Base-by-base conservation (phyloP, 2,888 invertebrate genomes). In the Deladenus siricidicola region DNA sequence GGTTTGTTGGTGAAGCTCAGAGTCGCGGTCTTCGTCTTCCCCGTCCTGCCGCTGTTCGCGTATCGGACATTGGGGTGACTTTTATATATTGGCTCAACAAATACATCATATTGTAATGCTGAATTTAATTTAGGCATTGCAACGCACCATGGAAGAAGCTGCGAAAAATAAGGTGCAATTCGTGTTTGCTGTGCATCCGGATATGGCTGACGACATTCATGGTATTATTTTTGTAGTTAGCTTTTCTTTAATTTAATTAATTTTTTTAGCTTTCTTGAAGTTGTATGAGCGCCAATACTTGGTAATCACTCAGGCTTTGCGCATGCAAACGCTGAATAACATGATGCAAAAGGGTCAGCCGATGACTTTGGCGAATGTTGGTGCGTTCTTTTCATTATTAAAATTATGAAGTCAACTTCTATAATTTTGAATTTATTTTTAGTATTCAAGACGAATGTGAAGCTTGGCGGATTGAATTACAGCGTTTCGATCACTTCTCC, bases 371-470 rank as follows among this genome's bases (percentile, higher is more conserved):
- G 50, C 49, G 47, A 60, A 60, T 24, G 59, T 60, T 30, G 55
- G 50, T 50, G 3, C 10, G 26, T 19, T 50, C 23, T 50, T 2
- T 50, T 1, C 17, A 48, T 19, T 23, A n/a, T n/a, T n/a, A n/a
- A n/a, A 23, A 3, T 3, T 48, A 2, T 4, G 2, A 53, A 21
- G 19, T 53, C 34, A 10, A 14, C 23, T 34, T 34, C n/a, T 47
- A 23, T 47, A n/a, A 10, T 47, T 47, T 47, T n/a, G 6, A 10
- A 10, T 47, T 47, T 19, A 21, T 34, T 53, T 53, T 58, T 73
- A 29, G 50, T 70, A 24, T 60, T 62, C 55, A 73, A 72, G 56
- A 57, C 61, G 34, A 67, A 67, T 50, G 50, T 65, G 10, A 63
- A 66, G 54, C 28, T 65, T 29, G 66, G 66, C 14, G 66, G 66